A percentile compares a stretch with the other conserved stretches of the same genome.
Evolutionary conservation across 2,888 invertebrate genomes (phyloP).

Genomic region (Aethes cnicana): DNA sequence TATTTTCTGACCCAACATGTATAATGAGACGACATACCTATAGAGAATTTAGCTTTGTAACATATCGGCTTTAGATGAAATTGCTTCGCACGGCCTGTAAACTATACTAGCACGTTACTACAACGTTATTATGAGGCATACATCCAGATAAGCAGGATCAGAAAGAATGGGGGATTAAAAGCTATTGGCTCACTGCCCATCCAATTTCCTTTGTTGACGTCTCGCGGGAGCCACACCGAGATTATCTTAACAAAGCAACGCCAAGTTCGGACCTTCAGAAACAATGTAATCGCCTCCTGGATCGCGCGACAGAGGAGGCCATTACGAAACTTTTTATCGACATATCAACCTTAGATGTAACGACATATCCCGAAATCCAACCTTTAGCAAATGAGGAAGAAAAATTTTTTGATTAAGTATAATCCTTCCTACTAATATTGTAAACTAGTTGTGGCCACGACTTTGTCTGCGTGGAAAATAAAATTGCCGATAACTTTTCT

Average conservation of each 20-base stretch:
- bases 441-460: too few species aligned
- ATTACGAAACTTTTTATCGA: slow-evolving; percentile 51
- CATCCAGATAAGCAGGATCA: slow-evolving; percentile 72
- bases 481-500: too few species aligned
- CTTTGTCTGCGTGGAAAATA: too few species aligned
- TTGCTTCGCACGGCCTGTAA: slow-evolving; percentile 6
- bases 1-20: too few species aligned
- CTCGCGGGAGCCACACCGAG: slow-evolving; percentile 68
- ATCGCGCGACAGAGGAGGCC: slow-evolving; percentile 38
- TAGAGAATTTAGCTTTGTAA: background rate
- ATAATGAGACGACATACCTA: too few species aligned
- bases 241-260: slow-evolving; percentile 79
- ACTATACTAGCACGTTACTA: slow-evolving; percentile 41
- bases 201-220: slow-evolving; percentile 82
- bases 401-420: too few species aligned
- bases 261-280: slow-evolving; percentile 60
- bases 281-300: slow-evolving; percentile 60
- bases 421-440: too few species aligned
- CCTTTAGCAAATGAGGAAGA: too few species aligned
- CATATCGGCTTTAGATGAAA: background rate
- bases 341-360: too few species aligned
- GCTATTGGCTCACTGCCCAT: slow-evolving; percentile 80
- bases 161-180: slow-evolving; percentile 77
- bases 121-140: slow-evolving; percentile 65
- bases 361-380: too few species aligned